Evolutionary conservation across 2,797 vertebrate species (phyloP).

Genomic region (Syngnathus acus): DNA sequence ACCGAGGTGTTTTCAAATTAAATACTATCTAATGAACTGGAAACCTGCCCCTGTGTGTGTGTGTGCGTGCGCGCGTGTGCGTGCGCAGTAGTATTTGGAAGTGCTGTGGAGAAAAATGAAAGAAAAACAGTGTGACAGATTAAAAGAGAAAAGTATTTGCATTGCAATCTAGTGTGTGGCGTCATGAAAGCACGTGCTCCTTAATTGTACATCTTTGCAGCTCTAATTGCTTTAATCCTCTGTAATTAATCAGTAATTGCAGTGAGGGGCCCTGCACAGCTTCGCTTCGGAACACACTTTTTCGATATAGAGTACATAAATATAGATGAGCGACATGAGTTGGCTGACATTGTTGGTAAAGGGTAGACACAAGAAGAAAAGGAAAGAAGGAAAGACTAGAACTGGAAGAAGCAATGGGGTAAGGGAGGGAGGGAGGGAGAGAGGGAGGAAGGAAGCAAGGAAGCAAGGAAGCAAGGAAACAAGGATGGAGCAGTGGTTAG

Average conservation of each 20-base stretch:
- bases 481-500: no score
- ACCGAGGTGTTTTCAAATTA: conserved; percentile 70
- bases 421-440: neutral
- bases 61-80: conserved; percentile 13
- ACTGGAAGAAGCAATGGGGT: neutral
- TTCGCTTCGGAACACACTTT: conserved; percentile 64
- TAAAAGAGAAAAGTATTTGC: conserved; percentile 67
- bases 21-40: conserved; percentile 69
- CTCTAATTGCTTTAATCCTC: conserved; percentile 81
- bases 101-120: conserved; percentile 38
- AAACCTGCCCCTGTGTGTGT: conserved; percentile 27
- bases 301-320: conserved; percentile 75
- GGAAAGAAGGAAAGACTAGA: neutral
- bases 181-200: conserved; percentile 69
- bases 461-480: neutral
- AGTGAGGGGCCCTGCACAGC: conserved; percentile 70
- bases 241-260: conserved; percentile 82
- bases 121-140: conserved; percentile 50
- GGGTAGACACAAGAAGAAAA: neutral
- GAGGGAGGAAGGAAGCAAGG: no score
- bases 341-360: neutral
- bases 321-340: conserved; percentile 68
- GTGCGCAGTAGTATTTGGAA: conserved; percentile 14
- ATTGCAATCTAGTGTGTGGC: conserved; percentile 68
- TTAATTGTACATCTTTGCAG: conserved; percentile 81